Percentiles rank a stretch among this genome's conserved stretches.
phyloP scores from a whole-genome alignment of 2,113 vertebrate species.

The Recurvirostra avosetta region DNA sequence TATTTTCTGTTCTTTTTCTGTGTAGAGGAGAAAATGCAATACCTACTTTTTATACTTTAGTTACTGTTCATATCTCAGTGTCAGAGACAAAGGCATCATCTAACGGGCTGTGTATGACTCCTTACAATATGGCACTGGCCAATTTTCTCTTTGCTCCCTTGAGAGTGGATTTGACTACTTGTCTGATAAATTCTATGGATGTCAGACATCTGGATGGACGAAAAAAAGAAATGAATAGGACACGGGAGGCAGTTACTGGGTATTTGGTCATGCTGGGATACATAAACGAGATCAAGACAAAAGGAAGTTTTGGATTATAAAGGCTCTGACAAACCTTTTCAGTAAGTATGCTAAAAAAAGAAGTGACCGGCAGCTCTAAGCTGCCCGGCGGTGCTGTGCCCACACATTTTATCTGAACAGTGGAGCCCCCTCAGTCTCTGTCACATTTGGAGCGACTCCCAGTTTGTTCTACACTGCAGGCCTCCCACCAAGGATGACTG shows the following conservation, averaged over 20 bases:
- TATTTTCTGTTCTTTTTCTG: neutral
- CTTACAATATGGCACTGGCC: slow-evolving; percentile 29
- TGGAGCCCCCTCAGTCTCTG: slow-evolving; percentile 4
- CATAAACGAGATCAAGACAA: neutral
- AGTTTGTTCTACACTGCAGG: slow-evolving; percentile 12
- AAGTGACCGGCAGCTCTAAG: neutral
- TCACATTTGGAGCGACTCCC: neutral
- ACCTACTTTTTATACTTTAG: neutral
- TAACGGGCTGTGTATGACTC: neutral
- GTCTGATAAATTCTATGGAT: neutral
- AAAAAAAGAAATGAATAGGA: slow-evolving; percentile 16
- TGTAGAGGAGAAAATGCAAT: neutral
- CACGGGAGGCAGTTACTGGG: neutral
- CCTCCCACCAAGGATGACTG: slow-evolving; percentile 6
- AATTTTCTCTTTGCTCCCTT: slow-evolving; percentile 26
- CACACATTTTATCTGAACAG: neutral
- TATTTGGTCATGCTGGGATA: slow-evolving; percentile 45
- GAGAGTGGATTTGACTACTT: neutral
- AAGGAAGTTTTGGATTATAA: slow-evolving; percentile 3
- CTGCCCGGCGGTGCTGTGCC: neutral
- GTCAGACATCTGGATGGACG: slow-evolving; percentile 25
- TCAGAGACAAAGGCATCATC: neutral
- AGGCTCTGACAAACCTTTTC: slow-evolving; percentile 35
- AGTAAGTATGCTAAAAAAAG: neutral
- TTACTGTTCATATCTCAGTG: neutral